These are phyloP conservation scores for Eptesicus fuscus DNA, from an alignment of 2,113 vertebrate species.

Conservation along the genomic window DNA sequence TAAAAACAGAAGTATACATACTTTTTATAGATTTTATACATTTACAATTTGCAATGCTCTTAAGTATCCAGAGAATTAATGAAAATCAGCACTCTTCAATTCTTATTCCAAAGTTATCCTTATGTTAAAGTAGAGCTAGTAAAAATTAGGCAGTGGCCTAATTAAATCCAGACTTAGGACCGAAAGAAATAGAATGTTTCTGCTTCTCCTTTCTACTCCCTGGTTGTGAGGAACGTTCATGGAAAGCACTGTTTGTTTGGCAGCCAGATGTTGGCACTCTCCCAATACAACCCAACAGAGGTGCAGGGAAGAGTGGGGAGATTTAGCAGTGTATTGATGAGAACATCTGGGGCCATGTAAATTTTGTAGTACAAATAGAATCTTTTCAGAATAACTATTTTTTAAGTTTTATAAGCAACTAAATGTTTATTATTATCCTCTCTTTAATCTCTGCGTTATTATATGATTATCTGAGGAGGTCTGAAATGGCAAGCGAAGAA, in stretches of 20 bases:
- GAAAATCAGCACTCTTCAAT: constrained; percentile 14
- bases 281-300: background rate
- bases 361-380: background rate
- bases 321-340: background rate
- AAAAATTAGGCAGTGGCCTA: constrained; percentile 31
- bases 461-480: background rate
- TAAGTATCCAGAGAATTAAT: constrained; percentile 18
- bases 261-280: constrained; percentile 24
- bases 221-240: background rate
- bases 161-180: constrained; percentile 34
- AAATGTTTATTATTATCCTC: background rate
- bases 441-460: background rate
- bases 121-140: constrained; percentile 13
- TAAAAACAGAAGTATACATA: constrained; percentile 19
- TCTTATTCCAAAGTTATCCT: background rate
- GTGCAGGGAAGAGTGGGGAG: background rate
- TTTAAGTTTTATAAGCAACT: background rate
- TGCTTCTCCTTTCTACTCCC: constrained; percentile 32
- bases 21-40: background rate
- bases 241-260: constrained; percentile 25
- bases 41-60: constrained; percentile 12
- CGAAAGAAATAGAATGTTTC: constrained; percentile 22
- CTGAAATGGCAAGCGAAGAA: background rate
- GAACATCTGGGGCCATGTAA: background rate
- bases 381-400: constrained; percentile 8